These are phyloP conservation scores for Tautogolabrus adspersus DNA, from an alignment of 2,113 vertebrate genomes.

Conservation along the genomic window DNA sequence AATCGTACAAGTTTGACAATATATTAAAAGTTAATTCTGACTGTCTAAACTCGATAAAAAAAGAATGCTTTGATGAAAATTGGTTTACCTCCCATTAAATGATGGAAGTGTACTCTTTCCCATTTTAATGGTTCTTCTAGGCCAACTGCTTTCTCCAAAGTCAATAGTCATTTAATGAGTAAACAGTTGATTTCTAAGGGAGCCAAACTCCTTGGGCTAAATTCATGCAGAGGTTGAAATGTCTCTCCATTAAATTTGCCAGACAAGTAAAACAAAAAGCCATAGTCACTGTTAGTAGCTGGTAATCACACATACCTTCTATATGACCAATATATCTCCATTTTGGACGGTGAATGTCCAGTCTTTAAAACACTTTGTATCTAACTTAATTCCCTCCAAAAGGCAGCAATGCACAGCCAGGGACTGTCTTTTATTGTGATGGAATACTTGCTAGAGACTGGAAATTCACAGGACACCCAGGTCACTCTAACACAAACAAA, in stretches of 20 bases:
- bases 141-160: conserved; percentile 35
- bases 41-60: not conserved
- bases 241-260: conserved; percentile 29
- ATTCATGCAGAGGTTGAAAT: conserved; percentile 60
- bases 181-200: conserved; percentile 37
- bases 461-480: conserved; percentile 76
- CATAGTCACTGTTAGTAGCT: conserved; percentile 64
- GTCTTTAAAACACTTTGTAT: conserved; percentile 53
- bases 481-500: conserved; percentile 57
- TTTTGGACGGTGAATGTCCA: conserved; percentile 80
- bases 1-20: not conserved
- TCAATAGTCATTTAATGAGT: conserved; percentile 31
- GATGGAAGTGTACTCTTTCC: conserved; percentile 35
- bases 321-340: conserved; percentile 43
- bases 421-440: not conserved
- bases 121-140: conserved; percentile 25
- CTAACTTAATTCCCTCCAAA: conserved; percentile 12
- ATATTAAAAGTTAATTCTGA: not conserved
- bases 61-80: conserved; percentile 25
- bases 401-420: not conserved
- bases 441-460: conserved; percentile 63
- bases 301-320: conserved; percentile 61
- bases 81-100: conserved; percentile 39
- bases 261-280: conserved; percentile 49
- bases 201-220: conserved; percentile 20